A percentile compares a stretch with the other conserved stretches of the same genome.
Evolutionary conservation across 2,888 invertebrate genomes (phyloP).

Genomic region (Cinara cedri): DNA sequence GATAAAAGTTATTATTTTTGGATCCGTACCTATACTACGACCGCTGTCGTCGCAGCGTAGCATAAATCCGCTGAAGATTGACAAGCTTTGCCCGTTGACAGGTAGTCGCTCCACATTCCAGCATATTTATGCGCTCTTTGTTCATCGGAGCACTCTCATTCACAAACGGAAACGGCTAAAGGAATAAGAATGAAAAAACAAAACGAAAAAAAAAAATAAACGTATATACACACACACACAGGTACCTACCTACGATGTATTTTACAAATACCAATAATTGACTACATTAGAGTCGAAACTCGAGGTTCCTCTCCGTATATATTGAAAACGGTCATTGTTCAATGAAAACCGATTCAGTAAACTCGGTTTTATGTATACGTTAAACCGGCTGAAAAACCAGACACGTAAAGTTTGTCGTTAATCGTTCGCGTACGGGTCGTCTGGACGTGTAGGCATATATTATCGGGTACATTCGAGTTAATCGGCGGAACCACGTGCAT

Average conservation of each 20-base stretch:
- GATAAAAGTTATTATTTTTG: slow-evolving; percentile 37
- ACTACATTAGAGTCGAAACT: slow-evolving; percentile 54
- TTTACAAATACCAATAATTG: slow-evolving; percentile 57
- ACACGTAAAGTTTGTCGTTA: slow-evolving; percentile 38
- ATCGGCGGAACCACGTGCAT: too few species aligned
- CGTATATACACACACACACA: neutral
- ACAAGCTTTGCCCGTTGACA: slow-evolving; percentile 50
- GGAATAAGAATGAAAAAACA: slow-evolving; percentile 51
- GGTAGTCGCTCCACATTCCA: slow-evolving; percentile 56
- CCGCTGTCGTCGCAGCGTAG: slow-evolving; percentile 1
- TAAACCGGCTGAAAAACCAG: slow-evolving; percentile 6
- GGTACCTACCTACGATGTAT: slow-evolving; percentile 9
- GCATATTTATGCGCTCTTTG: slow-evolving; percentile 55
- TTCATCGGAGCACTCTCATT: slow-evolving; percentile 44
- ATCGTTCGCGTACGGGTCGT: slow-evolving; percentile 21
- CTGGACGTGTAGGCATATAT: slow-evolving; percentile 20
- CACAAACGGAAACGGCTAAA: slow-evolving; percentile 47
- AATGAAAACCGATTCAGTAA: slow-evolving; percentile 52
- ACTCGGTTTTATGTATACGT: slow-evolving; percentile 47
- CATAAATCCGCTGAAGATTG: slow-evolving; percentile 30
- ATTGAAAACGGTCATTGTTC: slow-evolving; percentile 50
- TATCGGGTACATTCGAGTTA: too few species aligned
- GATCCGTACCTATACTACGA: slow-evolving; percentile 23
- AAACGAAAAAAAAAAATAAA: slow-evolving; percentile 27
- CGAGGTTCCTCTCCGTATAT: slow-evolving; percentile 44